A percentile compares a stretch with the other conserved stretches of the same genome.
Evolutionary conservation across 1,140 invertebrate genomes (phyloP).

Genomic region (Yoshiicerus persimilis): DNA sequence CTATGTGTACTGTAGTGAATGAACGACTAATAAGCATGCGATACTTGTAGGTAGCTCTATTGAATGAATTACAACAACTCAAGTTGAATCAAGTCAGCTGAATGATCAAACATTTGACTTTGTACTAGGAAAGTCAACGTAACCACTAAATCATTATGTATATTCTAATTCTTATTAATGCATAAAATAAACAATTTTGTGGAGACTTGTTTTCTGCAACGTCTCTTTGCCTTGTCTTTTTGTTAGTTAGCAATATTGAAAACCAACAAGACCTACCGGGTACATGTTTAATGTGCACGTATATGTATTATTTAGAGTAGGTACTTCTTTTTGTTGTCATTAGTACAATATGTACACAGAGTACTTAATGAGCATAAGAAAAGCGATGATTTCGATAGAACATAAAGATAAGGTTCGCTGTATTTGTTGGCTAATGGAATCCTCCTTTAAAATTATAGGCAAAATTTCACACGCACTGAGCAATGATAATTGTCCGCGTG

Average conservation of each 20-base stretch:
- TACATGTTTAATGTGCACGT: neutral
- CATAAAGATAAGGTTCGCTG: neutral
- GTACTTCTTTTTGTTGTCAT: too few relatives aligned
- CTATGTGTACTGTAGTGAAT: neutral
- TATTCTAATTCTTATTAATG: neutral
- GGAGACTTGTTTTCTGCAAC: neutral
- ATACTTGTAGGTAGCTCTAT: neutral
- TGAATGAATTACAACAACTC: neutral
- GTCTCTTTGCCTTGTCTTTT: too few relatives aligned
- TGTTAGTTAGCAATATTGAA: neutral
- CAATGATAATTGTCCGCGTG: constrained; percentile 25
- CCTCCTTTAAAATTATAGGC: constrained; percentile 5
- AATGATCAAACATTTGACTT: neutral
- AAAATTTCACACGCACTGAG: constrained; percentile 19
- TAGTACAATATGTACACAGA: too few relatives aligned
- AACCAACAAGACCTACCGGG: neutral
- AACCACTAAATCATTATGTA: neutral
- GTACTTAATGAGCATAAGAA: neutral
- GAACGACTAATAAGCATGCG: neutral
- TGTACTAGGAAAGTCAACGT: neutral
- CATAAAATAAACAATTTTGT: neutral
- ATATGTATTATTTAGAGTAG: too few relatives aligned
- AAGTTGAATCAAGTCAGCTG: too few relatives aligned
- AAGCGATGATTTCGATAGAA: neutral
- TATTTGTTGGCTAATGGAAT: neutral